Evolutionary conservation across 1,140 invertebrate genomes (phyloP).

Genomic region (Armadillidium nasatum): DNA sequence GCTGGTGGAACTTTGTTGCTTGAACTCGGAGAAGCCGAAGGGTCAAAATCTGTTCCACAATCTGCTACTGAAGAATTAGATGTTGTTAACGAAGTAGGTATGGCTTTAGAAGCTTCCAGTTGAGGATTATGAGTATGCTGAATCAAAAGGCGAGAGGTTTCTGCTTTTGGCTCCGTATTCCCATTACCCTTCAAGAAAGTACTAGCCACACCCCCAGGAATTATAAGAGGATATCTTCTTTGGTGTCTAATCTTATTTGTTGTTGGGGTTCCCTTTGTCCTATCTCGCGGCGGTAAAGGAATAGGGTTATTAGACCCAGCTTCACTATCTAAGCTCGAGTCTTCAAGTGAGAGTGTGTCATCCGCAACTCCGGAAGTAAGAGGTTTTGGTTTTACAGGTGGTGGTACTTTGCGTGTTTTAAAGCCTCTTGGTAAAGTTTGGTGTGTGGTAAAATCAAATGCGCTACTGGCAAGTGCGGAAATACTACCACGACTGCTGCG

Average conservation of each 20-base stretch:
- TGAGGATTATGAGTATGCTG: conserved; percentile 43
- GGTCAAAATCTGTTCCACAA: conserved; percentile 5
- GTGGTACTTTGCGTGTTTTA: conserved; percentile 38
- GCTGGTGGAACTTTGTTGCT: conserved; percentile 36
- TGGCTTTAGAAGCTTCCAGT: conserved; percentile 33
- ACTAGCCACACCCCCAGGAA: conserved; percentile 54
- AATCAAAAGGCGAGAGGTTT: conserved; percentile 35
- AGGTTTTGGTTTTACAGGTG: conserved; percentile 41
- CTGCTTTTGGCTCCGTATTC: conserved; percentile 27
- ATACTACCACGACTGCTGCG: conserved; percentile 24
- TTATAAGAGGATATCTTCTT: conserved; percentile 80
- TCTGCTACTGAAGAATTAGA: not conserved
- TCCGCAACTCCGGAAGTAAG: conserved; percentile 41
- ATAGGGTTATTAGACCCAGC: conserved; percentile 62
- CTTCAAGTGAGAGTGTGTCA: not conserved
- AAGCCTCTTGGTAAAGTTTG: conserved; percentile 42
- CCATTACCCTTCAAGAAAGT: conserved; percentile 35
- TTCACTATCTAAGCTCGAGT: not conserved
- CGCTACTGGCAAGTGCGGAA: conserved; percentile 22
- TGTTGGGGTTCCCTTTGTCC: conserved; percentile 62
- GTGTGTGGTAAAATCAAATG: conserved; percentile 46
- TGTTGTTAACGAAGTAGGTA: conserved; percentile 22
- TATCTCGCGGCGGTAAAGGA: conserved; percentile 76
- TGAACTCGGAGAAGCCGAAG: conserved; percentile 13
- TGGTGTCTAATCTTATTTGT: conserved; percentile 68